phyloP scores from a whole-genome alignment of 2,888 invertebrate genomes.

The Polia nebulosa region DNA sequence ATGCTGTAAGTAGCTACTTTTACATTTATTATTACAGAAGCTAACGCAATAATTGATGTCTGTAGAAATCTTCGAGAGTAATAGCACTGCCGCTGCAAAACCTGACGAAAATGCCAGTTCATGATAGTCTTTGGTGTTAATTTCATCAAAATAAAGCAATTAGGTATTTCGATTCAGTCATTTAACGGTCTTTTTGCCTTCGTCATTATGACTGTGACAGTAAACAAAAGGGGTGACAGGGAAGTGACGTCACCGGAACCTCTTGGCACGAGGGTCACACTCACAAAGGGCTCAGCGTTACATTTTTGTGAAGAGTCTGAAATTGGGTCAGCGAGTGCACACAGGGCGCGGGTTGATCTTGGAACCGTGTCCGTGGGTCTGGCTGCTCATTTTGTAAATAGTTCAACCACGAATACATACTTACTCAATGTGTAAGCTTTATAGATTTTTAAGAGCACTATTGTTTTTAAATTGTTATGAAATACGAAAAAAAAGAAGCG shows the following conservation, averaged over 20 bases:
- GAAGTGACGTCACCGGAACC: constrained; percentile 54
- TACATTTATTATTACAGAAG: neutral
- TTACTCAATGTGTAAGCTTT: neutral
- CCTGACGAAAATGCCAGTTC: neutral
- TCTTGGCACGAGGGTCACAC: constrained; percentile 26
- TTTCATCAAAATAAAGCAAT: constrained; percentile 24
- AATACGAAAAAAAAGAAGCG: neutral
- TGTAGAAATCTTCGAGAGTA: too few species aligned
- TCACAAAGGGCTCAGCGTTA: constrained; percentile 59
- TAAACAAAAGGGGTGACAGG: constrained; percentile 49
- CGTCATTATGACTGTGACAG: constrained; percentile 26
- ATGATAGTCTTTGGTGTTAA: neutral
- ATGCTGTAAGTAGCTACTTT: neutral
- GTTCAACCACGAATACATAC: neutral
- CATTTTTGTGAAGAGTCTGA: constrained; percentile 55
- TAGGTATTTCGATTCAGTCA: constrained; percentile 10
- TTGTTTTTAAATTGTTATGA: neutral
- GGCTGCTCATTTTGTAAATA: constrained; percentile 21
- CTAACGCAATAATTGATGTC: neutral
- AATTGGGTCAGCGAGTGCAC: constrained; percentile 66
- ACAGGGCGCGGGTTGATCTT: constrained; percentile 21
- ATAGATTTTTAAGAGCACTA: neutral
- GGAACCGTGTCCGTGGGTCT: constrained; percentile 5
- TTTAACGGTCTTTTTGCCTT: constrained; percentile 1
- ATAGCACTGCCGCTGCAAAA: neutral